phyloP scores from a whole-genome alignment of 1,140 invertebrate species.

The Antheraea pernyi region DNA sequence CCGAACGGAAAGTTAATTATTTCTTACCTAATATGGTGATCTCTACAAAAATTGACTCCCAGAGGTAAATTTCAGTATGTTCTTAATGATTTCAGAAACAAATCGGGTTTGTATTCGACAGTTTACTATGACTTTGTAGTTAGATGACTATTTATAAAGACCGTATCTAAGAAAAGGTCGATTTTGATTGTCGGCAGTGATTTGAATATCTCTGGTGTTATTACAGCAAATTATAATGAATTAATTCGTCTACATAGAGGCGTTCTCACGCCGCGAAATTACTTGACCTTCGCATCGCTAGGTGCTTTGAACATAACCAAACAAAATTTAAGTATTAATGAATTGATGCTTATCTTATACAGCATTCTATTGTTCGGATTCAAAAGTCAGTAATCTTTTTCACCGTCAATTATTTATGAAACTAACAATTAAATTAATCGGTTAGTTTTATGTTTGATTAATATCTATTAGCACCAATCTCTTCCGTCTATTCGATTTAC shows the following conservation, averaged over 20 bases:
- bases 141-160: slow-evolving; percentile 77
- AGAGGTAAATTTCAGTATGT: slow-evolving; percentile 53
- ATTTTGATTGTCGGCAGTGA: slow-evolving; percentile 74
- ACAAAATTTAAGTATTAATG: slow-evolving; percentile 20
- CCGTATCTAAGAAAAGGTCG: slow-evolving; percentile 77
- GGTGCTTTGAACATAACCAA: slow-evolving; percentile 38
- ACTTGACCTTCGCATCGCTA: slow-evolving; percentile 61
- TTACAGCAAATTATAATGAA: slow-evolving; percentile 75
- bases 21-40: background rate
- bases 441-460: slow-evolving; percentile 38
- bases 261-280: slow-evolving; percentile 72
- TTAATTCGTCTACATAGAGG: slow-evolving; percentile 67
- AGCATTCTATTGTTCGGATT: slow-evolving; percentile 19
- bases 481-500: slow-evolving; percentile 69
- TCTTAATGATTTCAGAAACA: slow-evolving; percentile 63
- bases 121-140: slow-evolving; percentile 69
- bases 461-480: slow-evolving; percentile 53
- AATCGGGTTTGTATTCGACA: slow-evolving; percentile 75
- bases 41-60: background rate
- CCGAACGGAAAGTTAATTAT: too few relatives aligned
- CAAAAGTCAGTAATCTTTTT: slow-evolving; percentile 16
- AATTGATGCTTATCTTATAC: slow-evolving; percentile 21
- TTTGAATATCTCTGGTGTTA: slow-evolving; percentile 74
- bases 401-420: slow-evolving; percentile 21
- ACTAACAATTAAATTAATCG: slow-evolving; percentile 7